Base-by-base conservation (phyloP, 1,140 invertebrate genomes). In the Carposina sasakii region DNA sequence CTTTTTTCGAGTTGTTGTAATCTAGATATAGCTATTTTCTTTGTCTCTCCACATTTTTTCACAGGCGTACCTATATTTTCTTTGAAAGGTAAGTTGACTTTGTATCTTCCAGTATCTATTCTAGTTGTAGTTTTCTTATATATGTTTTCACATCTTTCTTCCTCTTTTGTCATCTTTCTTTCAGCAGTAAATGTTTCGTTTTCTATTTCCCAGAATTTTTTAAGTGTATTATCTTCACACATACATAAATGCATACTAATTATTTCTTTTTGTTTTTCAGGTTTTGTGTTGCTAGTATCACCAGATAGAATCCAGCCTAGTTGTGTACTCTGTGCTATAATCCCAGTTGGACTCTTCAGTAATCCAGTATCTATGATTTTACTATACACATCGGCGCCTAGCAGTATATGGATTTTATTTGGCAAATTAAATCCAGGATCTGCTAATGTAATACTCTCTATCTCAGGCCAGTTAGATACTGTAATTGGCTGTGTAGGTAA, bases 301-400 rank as follows among this genome's bases (percentile, higher is more conserved):
- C n/a, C n/a, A n/a, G n/a, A n/a, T n/a, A n/a, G n/a, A n/a, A n/a
- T n/a, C n/a, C n/a, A n/a, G n/a, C n/a, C n/a, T n/a, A n/a, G n/a
- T n/a, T n/a, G n/a, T n/a, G n/a, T n/a, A n/a, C n/a, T n/a, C n/a
- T n/a, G n/a, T n/a, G n/a, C n/a, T n/a, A n/a, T n/a, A n/a, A n/a
- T n/a, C n/a, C n/a, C n/a, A 48, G 48, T 47, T 30, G 60, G 51
- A 44, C 54, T 49, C 21, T 60, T 60, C 10, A 60, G 49, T 24
- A 56, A n/a, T 23, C 56, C 34, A 46, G 49, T 34, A 40, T 59
- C 16, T 16, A 60, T 15, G 13, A 59, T 63, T 24, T 44, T 33
- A 13, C 47, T 19, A 41, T 54, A 63, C 17, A 45, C 51, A 20
- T 54, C 21, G 17, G 52, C 51, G 4, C 56, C 47, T n/a, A 63